Base-by-base conservation (phyloP, 2,797 vertebrate genomes). In the Morus bassanus region DNA sequence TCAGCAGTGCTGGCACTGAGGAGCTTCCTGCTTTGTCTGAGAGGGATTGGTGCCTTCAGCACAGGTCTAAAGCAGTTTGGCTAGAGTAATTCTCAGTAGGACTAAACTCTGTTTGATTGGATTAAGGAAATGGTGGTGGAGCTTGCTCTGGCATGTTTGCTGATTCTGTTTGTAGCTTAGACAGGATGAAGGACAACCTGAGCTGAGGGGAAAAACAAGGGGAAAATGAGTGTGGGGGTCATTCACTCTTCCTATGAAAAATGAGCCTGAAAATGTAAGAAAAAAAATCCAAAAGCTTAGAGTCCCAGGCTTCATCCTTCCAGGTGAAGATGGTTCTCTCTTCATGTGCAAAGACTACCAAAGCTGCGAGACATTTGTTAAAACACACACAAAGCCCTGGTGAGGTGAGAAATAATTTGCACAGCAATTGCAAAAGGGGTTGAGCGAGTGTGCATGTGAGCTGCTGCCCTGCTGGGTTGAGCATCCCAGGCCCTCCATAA, bases 341-440 rank as follows among this genome's bases (percentile, higher is more conserved):
- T 43, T 53, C 30, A 83, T 31, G 43, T 39, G 46, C 39, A 75
- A 83, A 85, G 77, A 57, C 59, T 48, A 11, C 41, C 41, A 72
- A 91, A 74, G 45, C 73, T 77, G 33, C 75, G 78, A 90, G 63
- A 11, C 0, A 0, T 80, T 79, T 93, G 25, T 77, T 83, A 83
- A 73, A 89, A 85, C 33, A 39, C 11, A 12, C 57, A 16, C 17
- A 68, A 78, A 96, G 56, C 39, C 72, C 24, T 3, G 4, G 33
- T 8, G 64, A 76, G 65, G 61, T 80, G 69, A 84, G 84, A 78
- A 95, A 69, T 73, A 72, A 77, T 78, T 94, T 88, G 69, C 45
- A 28, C 11, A 27, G 23, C 35, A 35, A 54, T 81, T 91, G 64
- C 68, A 59, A 61, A 77, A 90, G 59, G 11, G 11, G 13, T 53